These are phyloP conservation scores for Pollenia angustigena DNA, from an alignment of 2,888 invertebrate species.

Conservation along the genomic window DNA sequence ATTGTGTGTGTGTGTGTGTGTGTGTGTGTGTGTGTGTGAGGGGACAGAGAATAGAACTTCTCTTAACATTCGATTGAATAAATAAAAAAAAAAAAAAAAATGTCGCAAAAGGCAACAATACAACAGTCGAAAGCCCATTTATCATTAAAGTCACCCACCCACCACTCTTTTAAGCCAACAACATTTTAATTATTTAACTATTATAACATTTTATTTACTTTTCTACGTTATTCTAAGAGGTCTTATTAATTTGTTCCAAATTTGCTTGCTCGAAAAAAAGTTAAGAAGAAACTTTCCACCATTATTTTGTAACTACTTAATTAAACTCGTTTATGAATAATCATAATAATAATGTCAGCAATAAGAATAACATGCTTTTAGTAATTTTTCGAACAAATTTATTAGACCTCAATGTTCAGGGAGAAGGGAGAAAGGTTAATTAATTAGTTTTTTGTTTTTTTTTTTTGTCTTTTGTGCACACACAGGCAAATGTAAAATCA, in stretches of 20 bases:
- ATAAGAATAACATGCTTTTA: slow-evolving; percentile 5
- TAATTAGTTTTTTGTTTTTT: slow-evolving; percentile 43
- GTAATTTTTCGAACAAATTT: slow-evolving; percentile 21
- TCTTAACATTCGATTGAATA: too few species aligned
- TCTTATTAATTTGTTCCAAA: background rate
- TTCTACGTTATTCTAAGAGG: background rate
- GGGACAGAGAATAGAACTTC: too few species aligned
- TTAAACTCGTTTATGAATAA: background rate
- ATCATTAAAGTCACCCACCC: too few species aligned
- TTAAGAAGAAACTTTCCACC: background rate
- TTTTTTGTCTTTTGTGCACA: background rate
- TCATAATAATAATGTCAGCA: slow-evolving; percentile 10
- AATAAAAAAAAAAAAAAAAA: too few species aligned
- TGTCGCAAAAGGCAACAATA: too few species aligned
- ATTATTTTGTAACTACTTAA: background rate
- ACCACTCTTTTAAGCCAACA: too few species aligned
- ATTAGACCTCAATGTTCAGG: background rate
- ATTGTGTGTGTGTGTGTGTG: too few species aligned
- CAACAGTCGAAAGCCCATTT: too few species aligned
- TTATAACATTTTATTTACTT: background rate
- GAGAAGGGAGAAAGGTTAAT: slow-evolving; percentile 17
- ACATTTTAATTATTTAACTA: too few species aligned
- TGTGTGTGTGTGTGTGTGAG: too few species aligned
- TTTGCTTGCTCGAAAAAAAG: background rate
- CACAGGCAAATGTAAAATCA: background rate